Evolutionary conservation across 1,140 invertebrate species (phyloP).

Genomic region (Lethrus apterus): DNA sequence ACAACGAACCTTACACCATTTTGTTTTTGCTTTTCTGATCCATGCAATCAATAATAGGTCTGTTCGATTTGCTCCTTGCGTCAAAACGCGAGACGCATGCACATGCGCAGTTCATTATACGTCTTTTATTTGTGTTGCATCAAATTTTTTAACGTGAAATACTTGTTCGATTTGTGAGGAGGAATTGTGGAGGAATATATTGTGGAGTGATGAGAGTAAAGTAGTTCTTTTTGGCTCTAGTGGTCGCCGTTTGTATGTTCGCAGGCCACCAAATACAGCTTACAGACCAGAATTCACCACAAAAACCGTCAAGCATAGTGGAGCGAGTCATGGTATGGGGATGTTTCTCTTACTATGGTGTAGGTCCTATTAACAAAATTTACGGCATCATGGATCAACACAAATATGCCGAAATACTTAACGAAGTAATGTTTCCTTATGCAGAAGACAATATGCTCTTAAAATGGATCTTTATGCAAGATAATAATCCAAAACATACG

Average conservation of each 20-base stretch:
- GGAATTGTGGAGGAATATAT: constrained; percentile 11
- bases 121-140: too few species aligned
- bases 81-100: too few species aligned
- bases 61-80: too few species aligned
- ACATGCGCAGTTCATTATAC: too few species aligned
- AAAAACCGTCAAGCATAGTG: neutral
- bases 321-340: neutral
- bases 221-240: constrained; percentile 13
- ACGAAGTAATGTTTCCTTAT: neutral
- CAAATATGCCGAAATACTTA: constrained; percentile 1
- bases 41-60: too few species aligned
- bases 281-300: neutral
- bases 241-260: constrained; percentile 15
- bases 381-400: neutral
- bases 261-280: constrained; percentile 7
- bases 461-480: neutral
- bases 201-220: constrained; percentile 13
- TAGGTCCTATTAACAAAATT: neutral
- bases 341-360: constrained; percentile 4
- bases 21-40: too few species aligned
- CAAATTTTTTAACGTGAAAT: too few species aligned
- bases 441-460: neutral
- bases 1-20: too few species aligned
- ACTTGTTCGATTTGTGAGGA: too few species aligned
- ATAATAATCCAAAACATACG: neutral